Evolutionary conservation across 2,797 vertebrate species (phyloP).

Genomic region (Oreochromis mossambicus): DNA sequence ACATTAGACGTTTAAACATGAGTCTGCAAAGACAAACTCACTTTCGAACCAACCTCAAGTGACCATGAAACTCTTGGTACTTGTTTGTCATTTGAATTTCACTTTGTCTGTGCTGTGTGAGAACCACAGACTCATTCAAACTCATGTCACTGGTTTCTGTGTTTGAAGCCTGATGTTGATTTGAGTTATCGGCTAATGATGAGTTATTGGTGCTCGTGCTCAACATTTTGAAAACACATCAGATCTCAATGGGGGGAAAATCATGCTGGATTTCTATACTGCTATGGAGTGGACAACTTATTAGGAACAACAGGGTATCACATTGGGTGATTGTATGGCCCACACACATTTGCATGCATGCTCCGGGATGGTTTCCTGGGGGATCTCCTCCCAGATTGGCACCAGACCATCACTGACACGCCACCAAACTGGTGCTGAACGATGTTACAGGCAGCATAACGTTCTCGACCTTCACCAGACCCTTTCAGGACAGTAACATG

Average conservation of each 20-base stretch:
- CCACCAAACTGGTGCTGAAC: neutral
- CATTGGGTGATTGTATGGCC: neutral
- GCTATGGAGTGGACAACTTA: neutral
- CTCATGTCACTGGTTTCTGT: neutral
- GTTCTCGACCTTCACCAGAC: neutral
- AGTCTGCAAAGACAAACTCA: neutral
- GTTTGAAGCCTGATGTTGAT: neutral
- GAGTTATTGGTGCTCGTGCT: neutral
- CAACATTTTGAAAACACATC: neutral
- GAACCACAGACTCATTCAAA: neutral
- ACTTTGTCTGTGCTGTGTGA: accelerated
- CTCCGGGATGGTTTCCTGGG: neutral
- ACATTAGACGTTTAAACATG: accelerated
- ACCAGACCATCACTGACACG: neutral
- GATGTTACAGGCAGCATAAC: too few species aligned
- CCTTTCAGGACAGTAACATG: neutral
- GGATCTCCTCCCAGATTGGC: neutral
- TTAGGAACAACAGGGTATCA: neutral
- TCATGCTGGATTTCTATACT: neutral
- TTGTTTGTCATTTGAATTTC: neutral
- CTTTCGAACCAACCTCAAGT: neutral
- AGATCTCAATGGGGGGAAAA: neutral
- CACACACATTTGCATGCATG: neutral
- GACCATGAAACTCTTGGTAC: neutral
- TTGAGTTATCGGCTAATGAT: neutral